Evolutionary conservation across 2,797 vertebrate species (phyloP).

Genomic region (Furcifer pardalis): DNA sequence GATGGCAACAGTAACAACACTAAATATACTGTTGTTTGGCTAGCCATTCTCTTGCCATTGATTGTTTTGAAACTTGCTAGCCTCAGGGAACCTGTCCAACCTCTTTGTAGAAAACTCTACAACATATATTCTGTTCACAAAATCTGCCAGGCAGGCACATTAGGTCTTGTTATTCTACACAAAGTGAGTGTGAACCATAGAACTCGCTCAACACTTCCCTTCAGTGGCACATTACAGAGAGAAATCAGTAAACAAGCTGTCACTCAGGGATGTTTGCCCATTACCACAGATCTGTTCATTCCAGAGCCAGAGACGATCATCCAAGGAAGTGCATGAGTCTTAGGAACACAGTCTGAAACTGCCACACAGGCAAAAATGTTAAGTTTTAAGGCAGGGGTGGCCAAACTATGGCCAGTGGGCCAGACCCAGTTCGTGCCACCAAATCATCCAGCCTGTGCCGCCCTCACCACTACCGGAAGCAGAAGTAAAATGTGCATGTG

Average conservation of each 20-base stretch:
- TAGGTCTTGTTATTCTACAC: neutral
- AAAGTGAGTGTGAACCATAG: neutral
- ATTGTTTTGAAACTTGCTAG: neutral
- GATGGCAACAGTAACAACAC: neutral
- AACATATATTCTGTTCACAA: neutral
- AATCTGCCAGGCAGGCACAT: neutral
- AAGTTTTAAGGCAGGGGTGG: neutral
- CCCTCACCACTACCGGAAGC: no score
- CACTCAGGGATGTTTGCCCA: neutral
- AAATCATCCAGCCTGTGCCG: no score
- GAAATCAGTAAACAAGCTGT: neutral
- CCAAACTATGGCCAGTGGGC: no score
- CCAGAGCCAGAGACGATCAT: neutral
- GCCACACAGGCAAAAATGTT: neutral
- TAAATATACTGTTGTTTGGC: neutral
- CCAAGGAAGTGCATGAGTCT: neutral
- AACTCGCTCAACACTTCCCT: neutral
- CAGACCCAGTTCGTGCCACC: no score
- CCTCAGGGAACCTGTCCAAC: no score
- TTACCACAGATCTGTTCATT: neutral
- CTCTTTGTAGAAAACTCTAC: neutral
- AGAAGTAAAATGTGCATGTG: no score
- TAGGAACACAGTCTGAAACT: neutral
- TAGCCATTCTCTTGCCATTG: neutral
- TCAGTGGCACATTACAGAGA: neutral